Conservation (phyloP, 2,113 vertebrate species). For the Atrichornis clamosus region DNA sequence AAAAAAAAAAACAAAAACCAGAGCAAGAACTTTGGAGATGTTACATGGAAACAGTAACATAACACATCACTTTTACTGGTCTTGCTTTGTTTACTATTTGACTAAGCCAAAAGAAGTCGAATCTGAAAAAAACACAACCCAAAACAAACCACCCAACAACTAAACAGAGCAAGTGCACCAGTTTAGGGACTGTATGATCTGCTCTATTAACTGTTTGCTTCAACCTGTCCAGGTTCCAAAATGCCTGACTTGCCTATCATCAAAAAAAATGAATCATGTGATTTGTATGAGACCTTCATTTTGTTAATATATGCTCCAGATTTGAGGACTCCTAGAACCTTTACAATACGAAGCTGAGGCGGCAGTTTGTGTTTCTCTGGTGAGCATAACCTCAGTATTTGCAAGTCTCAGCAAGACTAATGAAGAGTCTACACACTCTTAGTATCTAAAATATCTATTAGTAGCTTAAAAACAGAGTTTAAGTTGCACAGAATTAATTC, state of each 20-base stretch:
- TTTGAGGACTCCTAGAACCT: background rate
- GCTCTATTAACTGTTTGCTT: background rate
- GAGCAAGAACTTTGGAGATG: background rate
- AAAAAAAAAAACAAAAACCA: background rate
- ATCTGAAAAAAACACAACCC: rapidly evolving
- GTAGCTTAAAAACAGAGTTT: background rate
- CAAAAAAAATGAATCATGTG: background rate
- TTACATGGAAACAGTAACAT: background rate
- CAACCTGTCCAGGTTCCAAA: background rate
- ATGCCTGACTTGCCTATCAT: background rate
- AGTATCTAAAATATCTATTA: background rate
- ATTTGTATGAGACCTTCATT: background rate
- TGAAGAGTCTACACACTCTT: background rate
- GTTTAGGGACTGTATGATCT: background rate
- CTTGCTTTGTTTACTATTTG: background rate
- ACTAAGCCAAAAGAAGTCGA: background rate
- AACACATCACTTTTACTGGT: background rate
- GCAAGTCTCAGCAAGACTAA: background rate
- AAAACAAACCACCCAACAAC: background rate
- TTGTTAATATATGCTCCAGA: background rate
- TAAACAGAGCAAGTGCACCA: background rate
- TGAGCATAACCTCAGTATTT: background rate
- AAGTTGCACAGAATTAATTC: background rate
- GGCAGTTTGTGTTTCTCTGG: background rate
- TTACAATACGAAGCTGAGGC: background rate